Evolutionary conservation across 2,888 invertebrate species (phyloP).

Genomic region (Pimpla rufipes): DNA sequence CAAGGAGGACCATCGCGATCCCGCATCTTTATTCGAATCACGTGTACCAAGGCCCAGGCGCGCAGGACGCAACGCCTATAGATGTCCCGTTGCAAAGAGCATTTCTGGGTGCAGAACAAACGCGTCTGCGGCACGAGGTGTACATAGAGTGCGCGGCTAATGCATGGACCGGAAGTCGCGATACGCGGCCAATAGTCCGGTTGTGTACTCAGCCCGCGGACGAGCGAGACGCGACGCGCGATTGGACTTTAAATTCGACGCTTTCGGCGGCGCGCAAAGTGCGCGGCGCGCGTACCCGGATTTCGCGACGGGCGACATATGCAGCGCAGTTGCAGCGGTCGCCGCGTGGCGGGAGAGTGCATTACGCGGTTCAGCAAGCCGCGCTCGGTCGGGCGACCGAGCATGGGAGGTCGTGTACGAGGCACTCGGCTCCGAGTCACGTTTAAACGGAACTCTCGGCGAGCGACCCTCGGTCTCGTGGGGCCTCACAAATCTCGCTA

Average conservation of each 20-base stretch:
- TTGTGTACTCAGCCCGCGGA: neutral
- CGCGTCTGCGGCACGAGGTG: no score
- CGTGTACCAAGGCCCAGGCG: conserved; percentile 42
- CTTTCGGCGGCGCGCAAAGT: conserved; percentile 40
- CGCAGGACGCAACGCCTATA: neutral
- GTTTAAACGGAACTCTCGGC: conserved; percentile 45
- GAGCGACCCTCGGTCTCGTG: conserved; percentile 37
- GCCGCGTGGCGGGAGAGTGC: conserved; percentile 20
- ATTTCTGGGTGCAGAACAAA: conserved; percentile 20
- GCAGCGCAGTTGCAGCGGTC: conserved; percentile 23
- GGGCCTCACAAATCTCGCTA: conserved; percentile 43
- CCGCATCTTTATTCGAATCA: conserved; percentile 52
- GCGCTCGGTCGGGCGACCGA: conserved; percentile 9
- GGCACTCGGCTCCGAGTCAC: conserved; percentile 32
- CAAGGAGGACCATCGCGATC: conserved; percentile 13
- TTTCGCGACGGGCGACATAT: conserved; percentile 37
- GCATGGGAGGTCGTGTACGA: conserved; percentile 36
- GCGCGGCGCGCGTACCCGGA: conserved; percentile 23
- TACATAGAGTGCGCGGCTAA: conserved; percentile 60
- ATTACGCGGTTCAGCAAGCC: conserved; percentile 34
- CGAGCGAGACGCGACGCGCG: conserved; percentile 38
- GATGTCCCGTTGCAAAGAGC: conserved; percentile 29
- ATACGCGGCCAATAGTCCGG: conserved; percentile 63
- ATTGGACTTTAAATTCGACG: conserved; percentile 50
- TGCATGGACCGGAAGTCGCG: conserved; percentile 77